These are phyloP conservation scores for Amphipyra berbera DNA, from an alignment of 2,888 invertebrate species.

Conservation along the genomic window DNA sequence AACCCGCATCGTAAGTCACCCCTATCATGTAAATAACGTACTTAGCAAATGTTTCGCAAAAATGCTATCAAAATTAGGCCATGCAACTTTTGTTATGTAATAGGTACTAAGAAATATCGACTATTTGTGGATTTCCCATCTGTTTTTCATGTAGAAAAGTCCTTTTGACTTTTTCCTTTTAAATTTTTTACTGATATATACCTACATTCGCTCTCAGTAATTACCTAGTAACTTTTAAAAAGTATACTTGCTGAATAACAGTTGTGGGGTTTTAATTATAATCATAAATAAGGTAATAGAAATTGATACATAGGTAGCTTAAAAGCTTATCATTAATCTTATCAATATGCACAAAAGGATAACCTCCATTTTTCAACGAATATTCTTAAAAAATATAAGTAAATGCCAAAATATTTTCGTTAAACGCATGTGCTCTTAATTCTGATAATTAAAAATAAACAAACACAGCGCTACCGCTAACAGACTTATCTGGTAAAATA, in stretches of 20 bases:
- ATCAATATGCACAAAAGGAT: background rate
- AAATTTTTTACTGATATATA: background rate
- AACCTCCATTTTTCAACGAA: background rate
- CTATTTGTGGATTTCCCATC: constrained; percentile 23
- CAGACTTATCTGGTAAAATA: constrained; percentile 11
- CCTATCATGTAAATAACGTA: constrained; percentile 49
- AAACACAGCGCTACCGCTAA: background rate
- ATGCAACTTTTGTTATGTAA: constrained; percentile 27
- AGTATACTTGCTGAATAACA: too few species aligned
- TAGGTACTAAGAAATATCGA: constrained; percentile 1
- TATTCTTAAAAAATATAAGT: background rate
- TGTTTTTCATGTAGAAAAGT: background rate
- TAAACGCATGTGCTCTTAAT: background rate
- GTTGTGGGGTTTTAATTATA: too few species aligned
- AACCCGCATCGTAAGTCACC: constrained; percentile 52
- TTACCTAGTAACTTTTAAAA: too few species aligned
- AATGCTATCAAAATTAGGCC: constrained; percentile 51
- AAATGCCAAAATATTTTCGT: background rate
- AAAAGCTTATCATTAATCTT: background rate
- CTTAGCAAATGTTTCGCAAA: constrained; percentile 50
- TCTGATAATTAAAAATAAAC: background rate
- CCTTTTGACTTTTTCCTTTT: constrained; percentile 9
- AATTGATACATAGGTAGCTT: too few species aligned
- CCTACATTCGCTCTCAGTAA: too few species aligned
- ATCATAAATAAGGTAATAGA: too few species aligned